Conservation (phyloP, 1,140 invertebrate species). For the Plectrocnemia conspersa region DNA sequence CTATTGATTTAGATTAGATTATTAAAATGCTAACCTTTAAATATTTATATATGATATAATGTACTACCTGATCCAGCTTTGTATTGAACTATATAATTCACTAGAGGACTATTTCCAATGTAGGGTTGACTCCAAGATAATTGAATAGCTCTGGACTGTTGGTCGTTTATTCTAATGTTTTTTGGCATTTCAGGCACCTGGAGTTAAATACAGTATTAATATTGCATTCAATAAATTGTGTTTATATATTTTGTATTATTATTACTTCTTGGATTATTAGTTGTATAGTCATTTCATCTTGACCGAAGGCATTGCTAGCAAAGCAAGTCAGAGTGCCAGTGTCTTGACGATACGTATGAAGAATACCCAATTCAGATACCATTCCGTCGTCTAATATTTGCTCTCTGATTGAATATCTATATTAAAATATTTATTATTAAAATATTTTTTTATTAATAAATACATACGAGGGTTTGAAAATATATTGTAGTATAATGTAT, state of each 20-base stretch:
- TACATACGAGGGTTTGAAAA: no score
- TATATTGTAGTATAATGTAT: neutral
- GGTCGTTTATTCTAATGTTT: constrained; percentile 78
- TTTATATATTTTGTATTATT: neutral
- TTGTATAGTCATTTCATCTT: constrained; percentile 86
- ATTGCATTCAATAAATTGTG: constrained; percentile 1
- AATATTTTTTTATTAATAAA: constrained; percentile 1
- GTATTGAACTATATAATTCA: constrained; percentile 81
- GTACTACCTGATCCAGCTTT: constrained; percentile 73
- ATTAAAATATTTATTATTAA: constrained; percentile 20
- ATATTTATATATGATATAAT: neutral
- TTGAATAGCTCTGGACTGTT: constrained; percentile 71
- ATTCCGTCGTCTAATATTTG: constrained; percentile 75
- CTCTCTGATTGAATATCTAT: constrained; percentile 65
- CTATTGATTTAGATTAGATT: constrained; percentile 44
- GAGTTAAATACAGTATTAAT: constrained; percentile 16
- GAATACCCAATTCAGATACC: constrained; percentile 76
- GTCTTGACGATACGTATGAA: constrained; percentile 79
- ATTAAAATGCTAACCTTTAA: constrained; percentile 2
- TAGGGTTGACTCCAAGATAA: constrained; percentile 82
- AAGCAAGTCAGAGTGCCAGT: constrained; percentile 84
- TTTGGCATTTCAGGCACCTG: constrained; percentile 82
- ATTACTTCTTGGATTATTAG: constrained; percentile 78
- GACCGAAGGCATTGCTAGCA: constrained; percentile 83
- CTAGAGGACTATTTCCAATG: constrained; percentile 83